A percentile compares a stretch with the other conserved stretches of the same genome.
Conservation (phyloP, 2,113 vertebrate species). For the Morone saxatilis region DNA sequence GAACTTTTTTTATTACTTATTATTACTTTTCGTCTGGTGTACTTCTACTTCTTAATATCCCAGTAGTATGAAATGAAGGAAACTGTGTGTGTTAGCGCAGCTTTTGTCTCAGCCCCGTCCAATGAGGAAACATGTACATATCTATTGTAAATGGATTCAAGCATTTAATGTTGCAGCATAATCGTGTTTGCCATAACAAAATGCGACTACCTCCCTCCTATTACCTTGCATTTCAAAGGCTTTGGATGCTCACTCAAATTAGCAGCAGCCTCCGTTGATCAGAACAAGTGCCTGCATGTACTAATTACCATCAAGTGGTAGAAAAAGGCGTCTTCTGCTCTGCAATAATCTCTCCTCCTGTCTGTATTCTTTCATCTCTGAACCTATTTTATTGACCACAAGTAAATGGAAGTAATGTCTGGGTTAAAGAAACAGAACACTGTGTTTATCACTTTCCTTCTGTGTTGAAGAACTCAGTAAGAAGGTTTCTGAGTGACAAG, state of each 20-base stretch:
- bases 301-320: slow-evolving; percentile 56
- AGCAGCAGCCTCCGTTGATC: slow-evolving; percentile 53
- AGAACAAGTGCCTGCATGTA: slow-evolving; percentile 47
- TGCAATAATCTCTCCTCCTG: slow-evolving; percentile 5
- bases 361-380: not conserved
- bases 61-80: slow-evolving; percentile 4
- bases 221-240: slow-evolving; percentile 61
- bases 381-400: not conserved
- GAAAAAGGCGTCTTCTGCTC: slow-evolving; percentile 20
- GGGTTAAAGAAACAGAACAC: not conserved
- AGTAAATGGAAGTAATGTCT: not conserved
- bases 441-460: not conserved
- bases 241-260: slow-evolving; percentile 30
- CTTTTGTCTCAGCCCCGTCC: slow-evolving; percentile 14
- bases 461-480: not conserved
- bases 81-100: slow-evolving; percentile 12
- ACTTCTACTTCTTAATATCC: not conserved
- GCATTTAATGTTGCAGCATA: slow-evolving; percentile 33
- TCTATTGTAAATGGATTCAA: slow-evolving; percentile 40
- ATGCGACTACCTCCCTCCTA: slow-evolving; percentile 35
- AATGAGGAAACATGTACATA: not conserved
- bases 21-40: not conserved
- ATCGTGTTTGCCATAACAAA: slow-evolving; percentile 61
- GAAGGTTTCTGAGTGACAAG: not conserved
- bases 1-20: not conserved